Base-by-base conservation (phyloP, 2,888 invertebrate genomes). In the Salticus scenicus region DNA sequence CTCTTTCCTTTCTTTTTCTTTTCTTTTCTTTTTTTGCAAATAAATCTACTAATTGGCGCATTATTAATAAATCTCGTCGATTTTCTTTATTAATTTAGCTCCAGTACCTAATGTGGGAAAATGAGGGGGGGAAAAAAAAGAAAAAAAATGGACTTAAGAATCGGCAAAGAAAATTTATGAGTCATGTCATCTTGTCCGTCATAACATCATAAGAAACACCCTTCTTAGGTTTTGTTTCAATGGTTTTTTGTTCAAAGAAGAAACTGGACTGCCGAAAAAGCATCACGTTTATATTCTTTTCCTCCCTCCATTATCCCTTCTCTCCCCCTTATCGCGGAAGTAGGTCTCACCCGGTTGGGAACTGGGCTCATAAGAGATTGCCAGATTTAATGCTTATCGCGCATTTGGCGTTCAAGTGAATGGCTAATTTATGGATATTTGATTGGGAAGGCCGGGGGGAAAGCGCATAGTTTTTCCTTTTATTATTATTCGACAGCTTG, bases 271-370 rank as follows among this genome's bases (percentile, higher is more conserved):
- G 67, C 42, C 42, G 30, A n/a, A 67, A 33, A 20, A 41, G 28
- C 57, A 71, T 63, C 30, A 33, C 51, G 28, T 33, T 51, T 47
- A 33, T 57, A 63, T 67, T 42, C 41, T 27, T 42, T 70, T 30
- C 74, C 37, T 42, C 67, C 83, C 30, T 24, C 47, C 51, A 2
- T 0, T 33, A 42, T 76, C 82, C 76, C 51, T 69, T 12, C 37
- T 67, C 31, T 73, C 76, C 83, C 82, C 82, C 83, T 66, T 72
- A n/a, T 30, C 71, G 33, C 77, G 82, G 82, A 83, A 83, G 82
- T 83, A 83, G 76, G 76, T 76, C 82, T 76, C 71, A 73, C 83
- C 83, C 83, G 83, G 77, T 77, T 84, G 83, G 77, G 72, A 77
- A 77, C 73, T 77, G 77, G 41, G 57, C 47, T 51, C 24, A 31